Conservation (phyloP, 2,888 invertebrate genomes). For the Neoascia interrupta region DNA sequence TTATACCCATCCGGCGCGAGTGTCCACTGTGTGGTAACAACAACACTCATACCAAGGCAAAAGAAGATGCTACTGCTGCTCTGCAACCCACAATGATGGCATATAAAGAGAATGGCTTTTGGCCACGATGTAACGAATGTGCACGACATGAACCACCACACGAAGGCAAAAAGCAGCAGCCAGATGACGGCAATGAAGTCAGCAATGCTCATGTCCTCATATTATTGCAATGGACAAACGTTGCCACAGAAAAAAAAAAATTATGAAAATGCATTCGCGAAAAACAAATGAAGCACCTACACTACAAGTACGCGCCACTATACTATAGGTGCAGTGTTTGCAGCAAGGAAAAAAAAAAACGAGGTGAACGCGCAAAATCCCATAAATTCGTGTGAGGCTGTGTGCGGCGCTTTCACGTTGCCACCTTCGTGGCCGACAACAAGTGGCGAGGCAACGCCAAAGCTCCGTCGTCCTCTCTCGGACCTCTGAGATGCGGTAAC, state of each 20-base stretch:
- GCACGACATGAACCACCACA: constrained; percentile 67
- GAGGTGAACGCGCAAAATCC: constrained; percentile 56
- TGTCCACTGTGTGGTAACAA: constrained; percentile 46
- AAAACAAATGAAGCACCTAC: constrained; percentile 65
- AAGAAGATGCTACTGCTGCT: constrained; percentile 65
- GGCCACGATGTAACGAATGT: constrained; percentile 66
- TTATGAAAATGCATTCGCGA: constrained; percentile 62
- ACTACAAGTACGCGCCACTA: constrained; percentile 55
- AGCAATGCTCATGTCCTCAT: constrained; percentile 68
- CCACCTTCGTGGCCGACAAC: not conserved
- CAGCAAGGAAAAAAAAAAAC: constrained; percentile 54
- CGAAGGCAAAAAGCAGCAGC: too few species aligned
- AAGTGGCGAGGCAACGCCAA: too few species aligned
- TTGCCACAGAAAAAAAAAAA: constrained; percentile 68
- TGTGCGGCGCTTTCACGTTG: not conserved
- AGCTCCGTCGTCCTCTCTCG: too few species aligned
- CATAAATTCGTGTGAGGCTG: constrained; percentile 48
- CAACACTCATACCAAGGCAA: constrained; percentile 45
- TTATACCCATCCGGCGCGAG: constrained; percentile 45
- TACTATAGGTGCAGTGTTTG: too few species aligned
- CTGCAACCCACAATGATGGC: constrained; percentile 32
- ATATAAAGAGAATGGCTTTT: too few species aligned
- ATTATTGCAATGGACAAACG: constrained; percentile 68
- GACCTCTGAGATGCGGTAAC: too few species aligned
- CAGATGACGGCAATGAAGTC: constrained; percentile 49